Conservation (phyloP, 92 coral and sea anemone genomes). For the Actinostola sp. region DNA sequence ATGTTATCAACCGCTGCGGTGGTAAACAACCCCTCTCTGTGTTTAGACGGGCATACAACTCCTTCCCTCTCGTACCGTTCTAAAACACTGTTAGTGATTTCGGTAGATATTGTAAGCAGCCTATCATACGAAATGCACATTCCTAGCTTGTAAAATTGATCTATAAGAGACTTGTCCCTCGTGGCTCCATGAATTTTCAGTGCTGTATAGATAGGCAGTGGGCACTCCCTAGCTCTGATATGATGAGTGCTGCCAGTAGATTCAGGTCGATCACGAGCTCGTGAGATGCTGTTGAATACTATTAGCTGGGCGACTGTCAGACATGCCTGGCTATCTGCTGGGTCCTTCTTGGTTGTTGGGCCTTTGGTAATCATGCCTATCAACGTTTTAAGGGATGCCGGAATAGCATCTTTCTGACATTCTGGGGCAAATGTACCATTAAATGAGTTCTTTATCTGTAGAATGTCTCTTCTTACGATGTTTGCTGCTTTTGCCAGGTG, state of each 20-base stretch:
- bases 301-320: constrained; percentile 65
- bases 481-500: constrained; percentile 61
- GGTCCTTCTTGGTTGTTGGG: constrained; percentile 39
- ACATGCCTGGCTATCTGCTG: constrained; percentile 60
- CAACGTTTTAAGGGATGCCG: constrained; percentile 45
- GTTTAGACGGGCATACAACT: too few species aligned
- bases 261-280: constrained; percentile 31
- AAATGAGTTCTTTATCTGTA: constrained; percentile 56
- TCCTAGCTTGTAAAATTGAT: too few species aligned
- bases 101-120: too few species aligned
- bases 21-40: too few species aligned
- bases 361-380: constrained; percentile 58
- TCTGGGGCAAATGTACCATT: constrained; percentile 56
- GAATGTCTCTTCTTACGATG: constrained; percentile 55
- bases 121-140: too few species aligned
- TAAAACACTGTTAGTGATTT: too few species aligned
- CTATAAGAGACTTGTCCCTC: too few species aligned
- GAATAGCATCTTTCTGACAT: constrained; percentile 59
- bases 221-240: too few species aligned
- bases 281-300: constrained; percentile 46
- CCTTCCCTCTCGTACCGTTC: too few species aligned
- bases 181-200: too few species aligned
- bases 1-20: too few species aligned
- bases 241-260: constrained; percentile 48
- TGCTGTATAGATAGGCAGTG: too few species aligned